Evolutionary conservation across 2,888 invertebrate species (phyloP).

Genomic region (Apoda limacodes): DNA sequence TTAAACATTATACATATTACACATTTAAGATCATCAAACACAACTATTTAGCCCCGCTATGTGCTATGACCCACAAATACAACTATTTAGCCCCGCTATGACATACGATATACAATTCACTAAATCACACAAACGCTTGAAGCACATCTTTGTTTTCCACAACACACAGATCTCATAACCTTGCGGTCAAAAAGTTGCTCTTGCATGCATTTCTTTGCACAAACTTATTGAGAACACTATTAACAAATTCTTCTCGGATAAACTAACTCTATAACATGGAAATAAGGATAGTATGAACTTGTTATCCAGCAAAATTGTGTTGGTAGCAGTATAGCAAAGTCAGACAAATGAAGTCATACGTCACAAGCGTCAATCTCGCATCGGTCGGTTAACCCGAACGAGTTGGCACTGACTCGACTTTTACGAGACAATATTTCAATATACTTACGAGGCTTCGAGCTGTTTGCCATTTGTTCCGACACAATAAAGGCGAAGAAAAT

Average conservation of each 20-base stretch:
- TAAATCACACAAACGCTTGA: constrained; percentile 50
- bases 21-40: no score
- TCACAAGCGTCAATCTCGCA: constrained; percentile 47
- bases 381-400: constrained; percentile 52
- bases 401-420: constrained; percentile 45
- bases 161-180: constrained; percentile 51
- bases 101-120: constrained; percentile 33
- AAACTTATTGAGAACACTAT: no score
- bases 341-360: constrained; percentile 65
- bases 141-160: constrained; percentile 59
- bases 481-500: constrained; percentile 19
- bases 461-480: constrained; percentile 33
- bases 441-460: constrained; percentile 56
- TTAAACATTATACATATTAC: no score
- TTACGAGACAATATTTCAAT: constrained; percentile 67
- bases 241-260: no score
- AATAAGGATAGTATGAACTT: constrained; percentile 10
- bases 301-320: constrained; percentile 14
- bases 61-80: no score
- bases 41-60: no score
- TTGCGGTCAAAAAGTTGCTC: constrained; percentile 48
- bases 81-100: no score
- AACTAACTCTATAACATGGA: not conserved
- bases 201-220: constrained; percentile 16
- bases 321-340: constrained; percentile 54